These are phyloP conservation scores for Pharmacophagus antenor DNA, from an alignment of 2,888 invertebrate genomes.

Conservation along the genomic window DNA sequence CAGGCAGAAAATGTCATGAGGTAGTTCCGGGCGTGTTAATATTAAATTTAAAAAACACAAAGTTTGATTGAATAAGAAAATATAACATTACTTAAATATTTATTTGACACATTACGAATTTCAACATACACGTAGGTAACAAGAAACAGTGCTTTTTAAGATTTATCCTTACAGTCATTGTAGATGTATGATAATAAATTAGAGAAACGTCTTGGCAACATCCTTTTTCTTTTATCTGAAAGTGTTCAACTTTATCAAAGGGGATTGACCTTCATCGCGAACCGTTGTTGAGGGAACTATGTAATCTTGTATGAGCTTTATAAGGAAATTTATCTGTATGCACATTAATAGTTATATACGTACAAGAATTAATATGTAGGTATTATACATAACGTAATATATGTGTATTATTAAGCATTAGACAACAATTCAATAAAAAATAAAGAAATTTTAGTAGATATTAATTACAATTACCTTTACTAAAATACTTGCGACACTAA, in stretches of 20 bases:
- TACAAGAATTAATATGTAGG: too few relatives aligned
- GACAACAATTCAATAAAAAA: too few relatives aligned
- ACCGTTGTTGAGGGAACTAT: slow-evolving; percentile 8
- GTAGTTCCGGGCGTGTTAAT: too few relatives aligned
- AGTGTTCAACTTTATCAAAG: slow-evolving; percentile 28
- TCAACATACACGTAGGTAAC: not conserved
- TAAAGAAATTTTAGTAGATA: not conserved
- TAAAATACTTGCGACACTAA: slow-evolving; percentile 13
- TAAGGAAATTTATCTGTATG: not conserved
- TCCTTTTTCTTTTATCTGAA: slow-evolving; percentile 28
- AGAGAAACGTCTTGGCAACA: slow-evolving; percentile 22
- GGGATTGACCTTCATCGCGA: slow-evolving; percentile 23
- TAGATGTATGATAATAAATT: slow-evolving; percentile 26
- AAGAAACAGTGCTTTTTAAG: slow-evolving; percentile 1
- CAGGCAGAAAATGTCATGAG: too few relatives aligned
- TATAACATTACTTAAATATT: not conserved
- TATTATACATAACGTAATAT: too few relatives aligned
- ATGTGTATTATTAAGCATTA: too few relatives aligned
- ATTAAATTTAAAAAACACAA: too few relatives aligned
- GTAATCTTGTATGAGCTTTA: not conserved
- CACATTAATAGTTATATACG: not conserved
- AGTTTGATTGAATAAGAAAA: too few relatives aligned
- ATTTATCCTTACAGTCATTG: slow-evolving; percentile 16
- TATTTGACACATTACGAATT: not conserved
- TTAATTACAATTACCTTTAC: not conserved